These are phyloP conservation scores for Chionomys nivalis DNA, from an alignment of 2,113 vertebrate genomes.

Conservation along the genomic window DNA sequence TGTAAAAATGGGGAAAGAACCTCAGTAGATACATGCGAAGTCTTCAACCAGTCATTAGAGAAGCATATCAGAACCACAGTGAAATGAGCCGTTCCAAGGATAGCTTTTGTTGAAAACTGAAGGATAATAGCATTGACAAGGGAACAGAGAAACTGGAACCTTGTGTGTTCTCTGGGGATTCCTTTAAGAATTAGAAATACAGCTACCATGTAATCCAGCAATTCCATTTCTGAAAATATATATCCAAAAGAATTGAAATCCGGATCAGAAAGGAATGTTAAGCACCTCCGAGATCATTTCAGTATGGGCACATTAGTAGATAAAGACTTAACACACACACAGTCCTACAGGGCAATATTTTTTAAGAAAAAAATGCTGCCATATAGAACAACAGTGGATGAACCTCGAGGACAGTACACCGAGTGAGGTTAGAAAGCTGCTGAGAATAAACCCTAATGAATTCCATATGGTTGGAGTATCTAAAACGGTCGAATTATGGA, in stretches of 20 bases:
- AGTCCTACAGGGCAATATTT: neutral
- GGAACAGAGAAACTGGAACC: neutral
- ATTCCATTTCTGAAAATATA: neutral
- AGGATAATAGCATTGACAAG: neutral
- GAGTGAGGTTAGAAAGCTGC: neutral
- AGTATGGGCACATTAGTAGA: neutral
- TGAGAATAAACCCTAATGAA: neutral
- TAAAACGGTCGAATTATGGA: neutral
- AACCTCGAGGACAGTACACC: neutral
- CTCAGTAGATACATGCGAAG: neutral
- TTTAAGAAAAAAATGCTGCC: neutral
- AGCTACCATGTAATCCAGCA: neutral
- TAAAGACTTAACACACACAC: neutral
- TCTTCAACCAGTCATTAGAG: neutral
- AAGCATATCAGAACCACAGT: neutral
- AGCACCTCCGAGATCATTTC: neutral
- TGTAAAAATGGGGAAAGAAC: neutral
- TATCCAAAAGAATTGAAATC: slow-evolving; percentile 45
- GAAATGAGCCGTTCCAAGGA: neutral
- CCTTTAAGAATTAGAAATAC: slow-evolving; percentile 21
- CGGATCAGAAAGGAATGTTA: neutral
- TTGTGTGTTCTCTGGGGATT: neutral
- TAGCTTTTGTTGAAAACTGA: neutral
- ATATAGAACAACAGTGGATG: neutral
- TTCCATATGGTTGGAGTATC: neutral